Percentiles rank a stretch among this genome's conserved stretches.
phyloP scores from a whole-genome alignment of 2,113 vertebrate genomes.

The Glaucidium brasilianum region DNA sequence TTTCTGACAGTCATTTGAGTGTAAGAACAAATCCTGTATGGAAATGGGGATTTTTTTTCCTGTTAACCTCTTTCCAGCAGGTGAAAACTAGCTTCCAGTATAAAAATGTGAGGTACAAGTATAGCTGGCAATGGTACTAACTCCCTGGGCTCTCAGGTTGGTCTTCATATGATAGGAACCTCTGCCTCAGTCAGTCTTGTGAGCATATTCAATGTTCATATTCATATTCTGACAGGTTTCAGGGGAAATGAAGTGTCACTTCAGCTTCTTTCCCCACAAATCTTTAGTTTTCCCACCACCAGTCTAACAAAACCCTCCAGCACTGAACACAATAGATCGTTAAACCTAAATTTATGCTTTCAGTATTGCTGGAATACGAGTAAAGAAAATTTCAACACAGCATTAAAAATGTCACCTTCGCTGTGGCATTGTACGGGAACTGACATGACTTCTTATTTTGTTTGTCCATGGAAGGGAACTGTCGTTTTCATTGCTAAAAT shows the following conservation, averaged over 20 bases:
- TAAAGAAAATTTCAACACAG: not conserved
- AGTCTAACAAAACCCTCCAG: not conserved
- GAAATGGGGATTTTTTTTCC: not conserved
- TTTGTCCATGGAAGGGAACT: not conserved
- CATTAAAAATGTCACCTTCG: not conserved
- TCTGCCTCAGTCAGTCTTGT: not conserved
- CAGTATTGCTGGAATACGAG: conserved; percentile 4
- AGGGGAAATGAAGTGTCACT: not conserved
- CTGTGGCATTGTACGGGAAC: not conserved
- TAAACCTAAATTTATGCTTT: not conserved
- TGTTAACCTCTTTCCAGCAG: not conserved
- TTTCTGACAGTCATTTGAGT: not conserved
- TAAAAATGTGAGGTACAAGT: not conserved
- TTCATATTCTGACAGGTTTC: not conserved
- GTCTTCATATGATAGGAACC: not conserved
- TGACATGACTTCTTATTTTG: not conserved
- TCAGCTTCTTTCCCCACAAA: not conserved
- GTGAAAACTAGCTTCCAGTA: not conserved
- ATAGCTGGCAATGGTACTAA: not conserved
- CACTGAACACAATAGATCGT: not conserved
- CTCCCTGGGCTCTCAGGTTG: not conserved
- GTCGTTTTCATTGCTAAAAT: conserved; percentile 16
- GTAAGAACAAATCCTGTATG: not conserved
- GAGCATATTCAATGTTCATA: not conserved
- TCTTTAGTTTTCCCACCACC: not conserved